Evolutionary conservation across 2,888 invertebrate species (phyloP).

Genomic region (Xanthorhoe designata): DNA sequence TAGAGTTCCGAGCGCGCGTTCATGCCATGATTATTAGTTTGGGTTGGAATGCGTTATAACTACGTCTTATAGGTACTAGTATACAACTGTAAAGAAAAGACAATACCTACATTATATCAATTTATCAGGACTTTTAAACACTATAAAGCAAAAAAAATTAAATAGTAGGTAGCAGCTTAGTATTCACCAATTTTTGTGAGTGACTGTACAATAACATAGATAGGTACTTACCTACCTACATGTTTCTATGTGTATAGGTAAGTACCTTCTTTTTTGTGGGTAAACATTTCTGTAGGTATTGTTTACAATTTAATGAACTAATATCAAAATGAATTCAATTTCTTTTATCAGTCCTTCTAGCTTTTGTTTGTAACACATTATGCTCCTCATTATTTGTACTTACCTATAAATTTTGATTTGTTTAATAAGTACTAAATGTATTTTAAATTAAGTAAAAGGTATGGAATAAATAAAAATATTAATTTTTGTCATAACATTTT

Average conservation of each 20-base stretch:
- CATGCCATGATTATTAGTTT: background rate
- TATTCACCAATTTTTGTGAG: constrained; percentile 16
- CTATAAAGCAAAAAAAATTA: background rate
- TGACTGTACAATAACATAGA: constrained; percentile 11
- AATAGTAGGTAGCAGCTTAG: background rate
- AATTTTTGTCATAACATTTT: too few relatives aligned
- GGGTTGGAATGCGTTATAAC: background rate
- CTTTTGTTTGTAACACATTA: too few relatives aligned
- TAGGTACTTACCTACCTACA: background rate
- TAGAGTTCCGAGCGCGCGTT: background rate
- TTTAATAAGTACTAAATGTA: too few relatives aligned
- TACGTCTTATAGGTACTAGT: background rate
- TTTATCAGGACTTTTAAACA: background rate
- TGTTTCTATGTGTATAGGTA: too few relatives aligned
- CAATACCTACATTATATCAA: background rate
- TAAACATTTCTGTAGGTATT: background rate
- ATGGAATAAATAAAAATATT: too few relatives aligned
- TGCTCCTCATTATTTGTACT: too few relatives aligned
- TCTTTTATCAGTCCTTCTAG: background rate
- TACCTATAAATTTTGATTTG: too few relatives aligned
- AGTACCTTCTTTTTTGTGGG: too few relatives aligned
- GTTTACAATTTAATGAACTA: too few relatives aligned
- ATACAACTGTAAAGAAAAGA: background rate
- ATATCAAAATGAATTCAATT: background rate
- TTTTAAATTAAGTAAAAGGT: too few relatives aligned